Percentiles rank a stretch among this genome's conserved stretches.
Conservation (phyloP, 2,797 vertebrate genomes). For the Margarornis squamiger region DNA sequence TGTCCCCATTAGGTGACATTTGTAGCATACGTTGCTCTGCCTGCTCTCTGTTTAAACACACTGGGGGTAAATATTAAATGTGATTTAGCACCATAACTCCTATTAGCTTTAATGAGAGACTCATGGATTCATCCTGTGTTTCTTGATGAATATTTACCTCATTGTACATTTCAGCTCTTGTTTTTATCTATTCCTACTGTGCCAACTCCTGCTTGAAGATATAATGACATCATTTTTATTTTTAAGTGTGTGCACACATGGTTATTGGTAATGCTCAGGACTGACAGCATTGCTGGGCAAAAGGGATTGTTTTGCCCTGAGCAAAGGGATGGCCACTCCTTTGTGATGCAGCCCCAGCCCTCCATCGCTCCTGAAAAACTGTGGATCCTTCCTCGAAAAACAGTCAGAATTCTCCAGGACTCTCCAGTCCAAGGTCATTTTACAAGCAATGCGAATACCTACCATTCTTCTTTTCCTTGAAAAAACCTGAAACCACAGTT, state of each 20-base stretch:
- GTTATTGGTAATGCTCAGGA: neutral
- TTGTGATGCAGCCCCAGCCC: neutral
- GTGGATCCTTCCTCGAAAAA: neutral
- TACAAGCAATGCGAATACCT: neutral
- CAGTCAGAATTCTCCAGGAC: fast-evolving
- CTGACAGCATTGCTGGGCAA: neutral
- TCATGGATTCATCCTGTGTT: conserved; percentile 50
- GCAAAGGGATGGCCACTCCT: neutral
- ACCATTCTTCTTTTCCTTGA: neutral
- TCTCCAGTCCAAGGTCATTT: neutral
- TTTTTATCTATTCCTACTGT: conserved; percentile 65
- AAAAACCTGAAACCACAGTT: neutral
- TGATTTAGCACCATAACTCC: conserved; percentile 38
- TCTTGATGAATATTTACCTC: conserved; percentile 67
- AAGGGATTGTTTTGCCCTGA: neutral
- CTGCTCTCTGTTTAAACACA: conserved; percentile 50
- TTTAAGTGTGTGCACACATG: conserved; percentile 13
- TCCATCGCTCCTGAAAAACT: neutral
- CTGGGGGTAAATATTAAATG: conserved; percentile 52
- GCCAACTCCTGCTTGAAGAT: conserved; percentile 65
- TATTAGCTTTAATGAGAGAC: conserved; percentile 62
- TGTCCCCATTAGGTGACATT: conserved; percentile 16
- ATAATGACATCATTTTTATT: conserved; percentile 59
- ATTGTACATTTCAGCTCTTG: neutral
- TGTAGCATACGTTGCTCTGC: conserved; percentile 23